These are phyloP conservation scores for Hyles euphorbiae DNA, from an alignment of 1,140 invertebrate genomes.

Conservation along the genomic window DNA sequence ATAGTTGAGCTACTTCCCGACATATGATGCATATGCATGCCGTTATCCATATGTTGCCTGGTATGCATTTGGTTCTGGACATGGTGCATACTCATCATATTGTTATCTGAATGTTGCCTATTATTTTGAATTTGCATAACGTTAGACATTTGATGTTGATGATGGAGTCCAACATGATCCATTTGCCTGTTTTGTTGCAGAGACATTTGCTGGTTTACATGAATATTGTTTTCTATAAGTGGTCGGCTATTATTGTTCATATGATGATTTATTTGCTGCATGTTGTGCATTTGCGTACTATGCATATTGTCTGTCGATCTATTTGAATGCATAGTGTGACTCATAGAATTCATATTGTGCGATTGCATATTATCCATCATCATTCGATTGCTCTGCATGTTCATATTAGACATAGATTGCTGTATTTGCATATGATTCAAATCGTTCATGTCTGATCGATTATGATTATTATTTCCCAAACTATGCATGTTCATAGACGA, in stretches of 20 bases:
- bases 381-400: conserved; percentile 67
- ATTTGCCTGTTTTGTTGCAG: conserved; percentile 66
- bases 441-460: conserved; percentile 53
- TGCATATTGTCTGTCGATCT: conserved; percentile 62
- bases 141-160: conserved; percentile 65
- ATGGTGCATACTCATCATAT: conserved; percentile 64
- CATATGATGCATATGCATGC: conserved; percentile 69
- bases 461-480: conserved; percentile 50
- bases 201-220: conserved; percentile 59
- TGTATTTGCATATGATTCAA: conserved; percentile 67
- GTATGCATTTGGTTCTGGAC: conserved; percentile 64
- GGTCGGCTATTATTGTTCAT: conserved; percentile 45
- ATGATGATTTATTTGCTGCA: conserved; percentile 65
- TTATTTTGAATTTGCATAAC: conserved; percentile 67
- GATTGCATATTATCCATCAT: conserved; percentile 64
- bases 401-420: conserved; percentile 57
- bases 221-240: conserved; percentile 61
- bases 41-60: conserved; percentile 64
- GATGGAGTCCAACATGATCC: conserved; percentile 54
- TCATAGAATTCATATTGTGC: conserved; percentile 54
- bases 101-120: conserved; percentile 54
- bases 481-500: conserved; percentile 62
- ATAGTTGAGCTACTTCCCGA: conserved; percentile 50
- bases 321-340: conserved; percentile 59
- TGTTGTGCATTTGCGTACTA: conserved; percentile 58